Base-by-base conservation (phyloP, 2,888 invertebrate genomes). In the Chelonus formosanus region DNA sequence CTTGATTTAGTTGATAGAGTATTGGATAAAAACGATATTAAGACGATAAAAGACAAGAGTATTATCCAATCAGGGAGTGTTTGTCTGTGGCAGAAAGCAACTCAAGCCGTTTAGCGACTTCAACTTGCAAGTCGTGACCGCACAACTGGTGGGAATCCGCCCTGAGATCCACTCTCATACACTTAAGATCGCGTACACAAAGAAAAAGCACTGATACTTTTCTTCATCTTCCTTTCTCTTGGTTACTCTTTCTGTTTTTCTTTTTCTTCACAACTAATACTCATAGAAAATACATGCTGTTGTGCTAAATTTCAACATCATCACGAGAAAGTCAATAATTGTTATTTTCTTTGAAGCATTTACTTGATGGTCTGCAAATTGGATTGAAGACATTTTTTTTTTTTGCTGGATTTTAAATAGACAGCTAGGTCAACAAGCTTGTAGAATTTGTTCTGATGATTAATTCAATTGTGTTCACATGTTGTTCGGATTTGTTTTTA, bases 151-250 rank as follows among this genome's bases (percentile, higher is more conserved):
- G 83, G 83, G 83, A 83, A 83, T 82, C 80, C 82, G 81, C 80
- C 82, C 80, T 72, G 80, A 80, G 82, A 82, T 82, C 80, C 78
- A 82, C 82, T 83, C 83, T 81, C 83, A 83, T 82, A 83, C 80
- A 32, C 52, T 52, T 32, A 6, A 32, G 31, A 31, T 31, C 32
- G 20, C 8, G 48, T 48, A 48, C 10, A 20, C 31, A 10, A n/a
- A 20, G 10, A 48, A 20, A 20, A 48, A 48, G 52, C 34, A 34
- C 32, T 31, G 32, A 32, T 52, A 32, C 80, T 74, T 78, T 73
- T 68, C 71, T 58, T 65, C 54, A 47, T 71, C 59, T 44, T 8
- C 47, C 47, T 56, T 44, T 31, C 67, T 56, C 59, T 32, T 20
- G 6, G 6, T 40, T 40, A 40, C 6, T 40, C 6, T 40, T 40